Base-by-base conservation (phyloP, 2,797 vertebrate species). In the Pangasius mekongensis region DNA sequence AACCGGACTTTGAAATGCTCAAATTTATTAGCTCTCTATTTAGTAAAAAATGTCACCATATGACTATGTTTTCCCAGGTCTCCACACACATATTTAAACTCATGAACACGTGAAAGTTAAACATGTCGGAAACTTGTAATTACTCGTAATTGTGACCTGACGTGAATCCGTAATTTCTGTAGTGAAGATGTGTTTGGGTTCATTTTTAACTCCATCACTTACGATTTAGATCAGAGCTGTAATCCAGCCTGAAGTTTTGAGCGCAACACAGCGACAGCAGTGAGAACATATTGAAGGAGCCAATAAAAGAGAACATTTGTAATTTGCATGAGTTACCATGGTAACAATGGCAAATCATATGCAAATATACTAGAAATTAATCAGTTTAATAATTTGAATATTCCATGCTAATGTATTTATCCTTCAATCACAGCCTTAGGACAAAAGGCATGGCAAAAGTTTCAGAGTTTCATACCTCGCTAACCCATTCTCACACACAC, bases 311-410 rank as follows among this genome's bases (percentile, higher is more conserved):
- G 8, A 1, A 9, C 80, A 4, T n/a, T 47, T 64, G 56, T 7
- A 7, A 9, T 11, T 47, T 47, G 24, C 22, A 8, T 20, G 36
- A 16, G 58, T 83, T 64, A 16, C 81, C 36, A 47, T 64, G 39
- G 81, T 16, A 64, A 83, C 81, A 10, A 14, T 5, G 24, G 58
- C 24, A 47, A 64, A 64, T 83, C 36, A 43, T 14, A 47, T 64
- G 81, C 47, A 47, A 83, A 83, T 83, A 47, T 64, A 47, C 64
- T n/a, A 83, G 11, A n/a, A 43, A 39, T 43, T 58, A 83, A 43
- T 64, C 58, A 43, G 56, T 82, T 39, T 60, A 30, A 14, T 36
- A 56, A 10, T 56, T 54, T 33, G 9, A 81, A 60, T 47, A 64
- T n/a, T 62, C 8, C 7, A n/a, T 18, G 27, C 10, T 83, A 49